Base-by-base conservation (phyloP, 2,888 invertebrate genomes). In the Oeneis ivallda region DNA sequence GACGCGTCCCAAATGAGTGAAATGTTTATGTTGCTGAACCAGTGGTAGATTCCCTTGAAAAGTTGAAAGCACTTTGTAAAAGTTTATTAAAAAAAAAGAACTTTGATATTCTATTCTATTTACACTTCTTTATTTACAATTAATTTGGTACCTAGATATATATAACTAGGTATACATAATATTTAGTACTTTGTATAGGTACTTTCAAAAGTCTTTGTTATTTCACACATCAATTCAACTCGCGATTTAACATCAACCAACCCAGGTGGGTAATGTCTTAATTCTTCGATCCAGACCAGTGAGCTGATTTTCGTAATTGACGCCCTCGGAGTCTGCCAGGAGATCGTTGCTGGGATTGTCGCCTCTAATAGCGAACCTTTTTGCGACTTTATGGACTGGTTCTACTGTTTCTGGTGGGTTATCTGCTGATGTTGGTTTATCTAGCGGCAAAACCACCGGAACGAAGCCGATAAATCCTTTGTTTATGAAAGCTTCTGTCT, bases 181-280 rank as follows among this genome's bases (percentile, higher is more conserved):
- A 13, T 8, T 13, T 2, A 32, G 7, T 32, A 17, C 15, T 17
- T 47, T 47, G 15, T 17, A 47, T 19, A 41, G 6, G 37, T 2
- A 17, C 56, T 39, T 6, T 56, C 37, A 54, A 15, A 15, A 10
- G 17, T 11, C 39, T 37, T 1, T 17, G 1, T 11, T 39, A 15
- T 17, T 3, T 6, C 34, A 39, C 34, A 32, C 9, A 8, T 37
- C 0, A 37, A 32, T 45, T 57, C 8, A 11, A 11, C 45, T 39
- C 0, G 2, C 17, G 10, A 19, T 26, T 53, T 39, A 19, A 15
- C 17, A 32, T 83, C 83, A 87, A 59, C 91, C 92, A 49, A 83
- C 78, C 87, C 87, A 92, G 8, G 89, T 81, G 2, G 92, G 92
- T 10, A 92, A 78, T 66, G 89, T 86, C 75, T 87, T 91, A 52